Base-by-base conservation (phyloP, 2,113 vertebrate genomes). In the Patagioenas fasciata region DNA sequence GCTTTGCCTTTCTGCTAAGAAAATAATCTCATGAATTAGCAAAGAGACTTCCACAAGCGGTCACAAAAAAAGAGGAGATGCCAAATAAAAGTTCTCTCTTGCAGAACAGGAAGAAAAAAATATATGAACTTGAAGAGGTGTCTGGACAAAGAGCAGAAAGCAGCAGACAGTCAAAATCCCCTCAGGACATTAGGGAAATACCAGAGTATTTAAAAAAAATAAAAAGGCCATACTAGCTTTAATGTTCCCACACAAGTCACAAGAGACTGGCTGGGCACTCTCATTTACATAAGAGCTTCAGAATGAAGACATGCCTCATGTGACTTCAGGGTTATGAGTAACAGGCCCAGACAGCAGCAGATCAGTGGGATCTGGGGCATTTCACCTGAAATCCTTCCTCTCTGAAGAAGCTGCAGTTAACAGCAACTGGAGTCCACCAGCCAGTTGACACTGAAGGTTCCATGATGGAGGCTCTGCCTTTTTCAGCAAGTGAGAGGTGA, bases 101-200 rank as follows among this genome's bases (percentile, higher is more conserved):
- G 54, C 57, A 80, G 77, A 94, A 91, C 19, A 70, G 83, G 91
- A 96, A 96, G 80, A 38, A 89, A 88, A 72, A 94, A 88, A 71
- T 21, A 50, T 7, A 57, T 53, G 61, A 96, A 88, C 72, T 74
- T 67, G 28, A 84, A 83, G 73, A 91, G 64, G 42, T 88, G 88
- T 70, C 69, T 79, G 40, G 77, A 31, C n/a, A 79, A 78, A 75
- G 61, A 79, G 77, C 69, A 84, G 57, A 90, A 96, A 93, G 73
- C 54, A 81, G 81, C 70, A 87, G 72, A 93, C 36, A 67, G 70
- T 77, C 91, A 92, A 96, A 97, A 96, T 95, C 95, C 96, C 93
- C 95, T 18, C 25, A 67, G 73, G 70, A 84, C 44, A 54, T 75
- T 65, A 89, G 96, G 96, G 96, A 96, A 97, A 96, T 95, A 95